Percentiles rank a stretch among this genome's conserved stretches.
These are phyloP conservation scores for Cairina moschata DNA, from an alignment of 2,113 vertebrate species.

Conservation along the genomic window DNA sequence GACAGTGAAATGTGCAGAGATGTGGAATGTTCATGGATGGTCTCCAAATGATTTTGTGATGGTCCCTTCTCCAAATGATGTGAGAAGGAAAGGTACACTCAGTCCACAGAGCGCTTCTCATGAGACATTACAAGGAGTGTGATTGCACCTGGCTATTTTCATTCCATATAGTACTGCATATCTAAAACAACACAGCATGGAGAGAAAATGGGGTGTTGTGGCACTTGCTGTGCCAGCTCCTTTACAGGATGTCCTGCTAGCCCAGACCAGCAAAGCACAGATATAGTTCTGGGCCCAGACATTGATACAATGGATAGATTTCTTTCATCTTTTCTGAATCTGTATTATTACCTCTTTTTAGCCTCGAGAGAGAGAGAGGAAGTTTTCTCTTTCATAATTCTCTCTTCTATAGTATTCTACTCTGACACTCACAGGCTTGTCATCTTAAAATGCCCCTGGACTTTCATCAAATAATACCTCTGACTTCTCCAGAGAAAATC, in stretches of 20 bases:
- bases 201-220: neutral
- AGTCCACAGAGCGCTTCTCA: neutral
- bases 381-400: neutral
- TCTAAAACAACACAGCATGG: neutral
- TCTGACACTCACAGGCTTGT: neutral
- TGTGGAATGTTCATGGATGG: neutral
- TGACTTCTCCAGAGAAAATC: neutral
- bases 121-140: neutral
- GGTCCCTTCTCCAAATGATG: neutral
- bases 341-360: neutral
- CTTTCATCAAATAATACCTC: neutral
- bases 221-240: neutral
- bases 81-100: neutral
- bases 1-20: neutral
- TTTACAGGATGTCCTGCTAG: neutral
- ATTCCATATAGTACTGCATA: neutral
- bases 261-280: neutral
- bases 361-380: neutral
- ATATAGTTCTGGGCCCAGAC: neutral
- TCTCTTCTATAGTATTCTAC: neutral
- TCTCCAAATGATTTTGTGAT: neutral
- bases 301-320: neutral
- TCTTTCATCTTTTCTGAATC: neutral
- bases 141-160: neutral
- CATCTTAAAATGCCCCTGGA: neutral